Percentiles rank a stretch among this genome's conserved stretches.
These are phyloP conservation scores for Takifugu rubripes DNA, from an alignment of 2,797 vertebrate species.

Conservation along the genomic window DNA sequence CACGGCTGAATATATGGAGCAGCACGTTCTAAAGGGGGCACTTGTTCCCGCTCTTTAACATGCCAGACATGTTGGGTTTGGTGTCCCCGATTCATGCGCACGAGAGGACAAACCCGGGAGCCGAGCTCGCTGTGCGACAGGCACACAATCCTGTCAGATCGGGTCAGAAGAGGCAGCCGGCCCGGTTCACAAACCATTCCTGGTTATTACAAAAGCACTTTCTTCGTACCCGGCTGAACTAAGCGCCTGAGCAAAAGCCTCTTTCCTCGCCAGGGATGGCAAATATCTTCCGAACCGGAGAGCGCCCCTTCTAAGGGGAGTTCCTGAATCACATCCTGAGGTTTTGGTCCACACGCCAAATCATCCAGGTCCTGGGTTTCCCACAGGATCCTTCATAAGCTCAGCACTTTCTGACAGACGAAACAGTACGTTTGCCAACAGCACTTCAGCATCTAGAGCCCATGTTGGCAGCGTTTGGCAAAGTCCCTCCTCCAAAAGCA, in stretches of 20 bases:
- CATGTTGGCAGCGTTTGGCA: conserved; percentile 8
- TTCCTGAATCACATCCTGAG: not conserved
- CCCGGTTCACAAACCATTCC: conserved; percentile 42
- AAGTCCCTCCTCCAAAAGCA: not conserved
- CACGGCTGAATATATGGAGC: conserved; percentile 40
- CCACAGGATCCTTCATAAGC: not conserved
- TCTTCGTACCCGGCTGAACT: no score
- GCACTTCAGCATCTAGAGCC: not conserved
- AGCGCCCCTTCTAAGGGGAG: not conserved
- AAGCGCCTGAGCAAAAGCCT: not conserved
- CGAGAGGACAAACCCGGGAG: conserved; percentile 21
- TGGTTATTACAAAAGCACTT: conserved; percentile 2
- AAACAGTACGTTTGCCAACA: conserved; percentile 1
- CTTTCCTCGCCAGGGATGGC: conserved; percentile 4
- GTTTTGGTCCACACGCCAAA: not conserved
- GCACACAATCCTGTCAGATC: conserved; percentile 52
- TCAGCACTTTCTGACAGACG: conserved; percentile 9
- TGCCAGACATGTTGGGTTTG: conserved; percentile 51
- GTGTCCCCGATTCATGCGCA: conserved; percentile 56
- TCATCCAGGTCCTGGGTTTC: not conserved
- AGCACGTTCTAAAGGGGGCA: conserved; percentile 47
- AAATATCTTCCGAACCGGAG: no score
- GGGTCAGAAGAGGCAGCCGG: conserved; percentile 49
- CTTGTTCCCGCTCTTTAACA: conserved; percentile 61
- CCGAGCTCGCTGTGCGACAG: conserved; percentile 10